Evolutionary conservation across 2,888 invertebrate species (phyloP).

Genomic region (Acrocyrtus sp.): DNA sequence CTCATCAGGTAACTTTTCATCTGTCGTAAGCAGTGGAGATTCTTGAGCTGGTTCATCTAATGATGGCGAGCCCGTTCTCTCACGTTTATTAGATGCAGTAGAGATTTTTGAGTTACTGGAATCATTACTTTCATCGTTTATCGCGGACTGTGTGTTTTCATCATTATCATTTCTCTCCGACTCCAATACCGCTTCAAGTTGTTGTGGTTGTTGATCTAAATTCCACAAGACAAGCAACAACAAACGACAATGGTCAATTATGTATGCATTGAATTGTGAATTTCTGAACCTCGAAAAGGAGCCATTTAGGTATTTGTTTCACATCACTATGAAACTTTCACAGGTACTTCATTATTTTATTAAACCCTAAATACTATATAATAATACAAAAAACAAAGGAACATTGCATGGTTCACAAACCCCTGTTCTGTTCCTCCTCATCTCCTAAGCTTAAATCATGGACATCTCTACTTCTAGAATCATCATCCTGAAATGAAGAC

Average conservation of each 20-base stretch:
- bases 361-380: too few species aligned
- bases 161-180: constrained; percentile 26
- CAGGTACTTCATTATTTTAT: constrained; percentile 24
- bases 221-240: too few species aligned
- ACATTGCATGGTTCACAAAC: constrained; percentile 63
- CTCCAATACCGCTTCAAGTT: not conserved
- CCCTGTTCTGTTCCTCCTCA: constrained; percentile 63
- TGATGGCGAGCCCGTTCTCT: not conserved
- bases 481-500: constrained; percentile 29
- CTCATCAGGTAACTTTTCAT: constrained; percentile 18
- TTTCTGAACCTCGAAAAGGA: not conserved
- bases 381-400: constrained; percentile 24
- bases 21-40: constrained; percentile 6
- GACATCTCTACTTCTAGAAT: constrained; percentile 19
- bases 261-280: constrained; percentile 1
- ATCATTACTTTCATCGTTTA: constrained; percentile 15
- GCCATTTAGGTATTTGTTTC: constrained; percentile 29
- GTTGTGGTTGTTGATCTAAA: constrained; percentile 5
- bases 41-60: not conserved
- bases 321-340: constrained; percentile 47
- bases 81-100: not conserved
- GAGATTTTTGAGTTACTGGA: constrained; percentile 18
- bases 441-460: constrained; percentile 52
- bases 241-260: too few species aligned
- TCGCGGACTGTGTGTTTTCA: constrained; percentile 1